phyloP scores from a whole-genome alignment of 2,113 vertebrate genomes.

The Tragelaphus imberbis region DNA sequence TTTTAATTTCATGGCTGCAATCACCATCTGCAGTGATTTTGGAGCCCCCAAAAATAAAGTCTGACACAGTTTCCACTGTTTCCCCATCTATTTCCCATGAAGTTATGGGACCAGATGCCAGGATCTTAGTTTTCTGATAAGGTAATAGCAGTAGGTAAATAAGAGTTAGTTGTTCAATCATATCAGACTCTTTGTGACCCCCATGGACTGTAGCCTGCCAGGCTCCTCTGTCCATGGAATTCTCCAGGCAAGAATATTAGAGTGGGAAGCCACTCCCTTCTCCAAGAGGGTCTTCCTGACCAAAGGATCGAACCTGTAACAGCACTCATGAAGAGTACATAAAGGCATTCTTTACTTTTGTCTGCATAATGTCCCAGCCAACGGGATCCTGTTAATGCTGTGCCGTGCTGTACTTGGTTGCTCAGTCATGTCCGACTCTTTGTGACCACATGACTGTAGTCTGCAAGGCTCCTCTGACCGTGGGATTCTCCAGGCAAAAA shows the following conservation, averaged over 20 bases:
- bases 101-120: no score
- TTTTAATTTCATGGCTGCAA: no score
- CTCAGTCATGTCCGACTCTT: not conserved
- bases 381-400: not conserved
- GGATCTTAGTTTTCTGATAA: no score
- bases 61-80: no score
- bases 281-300: not conserved
- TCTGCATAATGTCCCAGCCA: not conserved
- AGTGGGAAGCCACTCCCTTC: not conserved
- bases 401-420: not conserved
- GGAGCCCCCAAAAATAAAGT: no score
- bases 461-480: not conserved
- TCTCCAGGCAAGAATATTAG: not conserved
- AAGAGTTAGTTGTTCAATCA: not conserved
- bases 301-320: not conserved
- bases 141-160: not conserved
- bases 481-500: not conserved
- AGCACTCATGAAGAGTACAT: not conserved
- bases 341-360: not conserved
- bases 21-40: no score
- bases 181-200: not conserved
- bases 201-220: not conserved
- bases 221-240: not conserved
- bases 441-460: not conserved
- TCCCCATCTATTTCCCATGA: no score